phyloP scores from a whole-genome alignment of 2,888 invertebrate species.

The Ctena decussata region DNA sequence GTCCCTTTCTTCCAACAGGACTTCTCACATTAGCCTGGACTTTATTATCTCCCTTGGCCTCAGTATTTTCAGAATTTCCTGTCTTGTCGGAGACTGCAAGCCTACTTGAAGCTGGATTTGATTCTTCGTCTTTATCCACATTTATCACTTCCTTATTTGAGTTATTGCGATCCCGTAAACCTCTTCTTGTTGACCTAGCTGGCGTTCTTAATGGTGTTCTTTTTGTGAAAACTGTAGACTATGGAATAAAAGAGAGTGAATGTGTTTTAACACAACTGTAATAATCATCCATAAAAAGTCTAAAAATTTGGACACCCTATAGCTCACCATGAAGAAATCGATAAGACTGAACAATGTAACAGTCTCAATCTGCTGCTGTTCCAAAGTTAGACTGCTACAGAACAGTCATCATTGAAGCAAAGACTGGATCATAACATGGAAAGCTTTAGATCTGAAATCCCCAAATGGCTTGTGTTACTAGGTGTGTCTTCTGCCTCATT shows the following conservation, averaged over 20 bases:
- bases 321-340: no score
- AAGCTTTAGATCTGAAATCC: no score
- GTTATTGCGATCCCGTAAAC: constrained; percentile 19
- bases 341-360: no score
- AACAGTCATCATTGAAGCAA: no score
- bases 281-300: no score
- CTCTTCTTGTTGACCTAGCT: constrained; percentile 51
- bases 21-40: neutral
- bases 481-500: no score
- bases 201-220: constrained; percentile 66
- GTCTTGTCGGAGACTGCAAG: neutral
- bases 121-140: neutral
- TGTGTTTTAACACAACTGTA: no score
- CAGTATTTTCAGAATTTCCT: neutral
- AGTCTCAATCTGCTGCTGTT: no score
- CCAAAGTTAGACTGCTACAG: no score
- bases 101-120: neutral
- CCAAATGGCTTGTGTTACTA: no score
- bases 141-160: neutral
- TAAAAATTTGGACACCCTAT: no score
- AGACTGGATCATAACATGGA: no score
- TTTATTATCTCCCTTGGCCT: neutral
- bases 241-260: neutral
- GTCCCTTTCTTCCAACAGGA: neutral
- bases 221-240: constrained; percentile 69